Evolutionary conservation across 2,888 invertebrate species (phyloP).

Genomic region (Meiosimyza platycephala): DNA sequence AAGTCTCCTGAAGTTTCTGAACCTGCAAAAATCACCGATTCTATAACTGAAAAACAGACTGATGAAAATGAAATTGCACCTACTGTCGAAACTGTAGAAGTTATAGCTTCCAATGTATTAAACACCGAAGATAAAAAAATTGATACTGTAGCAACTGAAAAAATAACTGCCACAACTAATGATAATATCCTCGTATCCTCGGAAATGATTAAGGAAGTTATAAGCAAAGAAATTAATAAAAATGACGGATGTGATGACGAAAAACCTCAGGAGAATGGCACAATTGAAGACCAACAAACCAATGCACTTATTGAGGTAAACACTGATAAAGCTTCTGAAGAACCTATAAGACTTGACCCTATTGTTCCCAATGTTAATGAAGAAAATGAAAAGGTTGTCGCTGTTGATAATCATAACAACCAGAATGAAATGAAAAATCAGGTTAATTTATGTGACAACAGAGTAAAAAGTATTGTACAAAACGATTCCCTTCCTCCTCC

Average conservation of each 20-base stretch:
- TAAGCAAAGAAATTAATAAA: constrained; percentile 43
- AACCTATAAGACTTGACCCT: constrained; percentile 30
- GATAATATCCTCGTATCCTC: constrained; percentile 37
- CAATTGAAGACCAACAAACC: constrained; percentile 52
- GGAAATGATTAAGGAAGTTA: constrained; percentile 41
- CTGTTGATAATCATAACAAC: constrained; percentile 8
- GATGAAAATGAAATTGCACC: constrained; percentile 42
- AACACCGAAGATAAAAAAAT: constrained; percentile 41
- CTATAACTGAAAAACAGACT: constrained; percentile 47
- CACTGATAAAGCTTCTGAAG: constrained; percentile 39
- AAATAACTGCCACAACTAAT: constrained; percentile 45
- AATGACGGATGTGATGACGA: constrained; percentile 48
- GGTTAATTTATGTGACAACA: neutral
- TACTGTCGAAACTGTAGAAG: constrained; percentile 45
- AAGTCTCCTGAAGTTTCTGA: constrained; percentile 41
- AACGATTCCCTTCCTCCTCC: constrained; percentile 71
- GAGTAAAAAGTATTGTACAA: neutral
- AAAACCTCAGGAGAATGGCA: constrained; percentile 58
- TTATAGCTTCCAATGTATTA: constrained; percentile 43
- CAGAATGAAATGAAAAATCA: constrained; percentile 11
- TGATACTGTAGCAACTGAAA: constrained; percentile 46
- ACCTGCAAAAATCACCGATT: constrained; percentile 43
- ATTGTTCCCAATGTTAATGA: constrained; percentile 39
- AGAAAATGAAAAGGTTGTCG: neutral
- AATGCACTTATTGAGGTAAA: constrained; percentile 64